phyloP scores from a whole-genome alignment of 1,140 invertebrate genomes.

The fruit fly (Drosophila melanogaster) region DNA sequence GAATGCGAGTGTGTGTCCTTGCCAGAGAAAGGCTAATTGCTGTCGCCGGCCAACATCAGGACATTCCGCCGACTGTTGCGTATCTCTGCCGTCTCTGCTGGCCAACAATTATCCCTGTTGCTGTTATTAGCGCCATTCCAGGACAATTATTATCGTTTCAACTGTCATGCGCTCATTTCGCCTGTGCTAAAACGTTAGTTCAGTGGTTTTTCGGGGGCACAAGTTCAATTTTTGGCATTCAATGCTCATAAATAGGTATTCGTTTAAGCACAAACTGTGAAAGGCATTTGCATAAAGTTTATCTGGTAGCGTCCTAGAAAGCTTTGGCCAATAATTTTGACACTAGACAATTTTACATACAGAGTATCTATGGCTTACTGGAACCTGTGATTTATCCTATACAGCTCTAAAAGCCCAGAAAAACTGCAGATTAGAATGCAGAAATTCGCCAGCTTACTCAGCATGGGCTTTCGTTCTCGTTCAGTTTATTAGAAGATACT shows the following conservation, averaged over 20 bases:
- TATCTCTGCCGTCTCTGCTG: slow-evolving; percentile 24
- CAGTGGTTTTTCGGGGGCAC: slow-evolving; percentile 17
- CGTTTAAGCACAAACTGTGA: background rate
- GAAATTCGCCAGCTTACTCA: background rate
- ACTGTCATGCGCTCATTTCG: slow-evolving; percentile 21
- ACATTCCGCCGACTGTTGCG: slow-evolving; percentile 31
- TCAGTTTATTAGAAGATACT: slow-evolving; percentile 31
- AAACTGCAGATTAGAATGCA: background rate
- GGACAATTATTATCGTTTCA: slow-evolving; percentile 67
- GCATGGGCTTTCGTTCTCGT: slow-evolving; percentile 11
- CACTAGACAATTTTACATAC: too few relatives aligned
- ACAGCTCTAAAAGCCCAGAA: too few relatives aligned
- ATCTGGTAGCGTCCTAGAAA: background rate
- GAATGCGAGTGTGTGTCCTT: slow-evolving; percentile 18
- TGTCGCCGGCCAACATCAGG: slow-evolving; percentile 13
- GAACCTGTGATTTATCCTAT: background rate
- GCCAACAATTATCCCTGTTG: slow-evolving; percentile 66
- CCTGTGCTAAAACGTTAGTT: slow-evolving; percentile 40
- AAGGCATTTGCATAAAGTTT: background rate
- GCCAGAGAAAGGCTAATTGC: slow-evolving; percentile 55
- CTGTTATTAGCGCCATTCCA: slow-evolving; percentile 72
- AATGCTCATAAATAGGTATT: background rate
- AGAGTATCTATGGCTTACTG: background rate
- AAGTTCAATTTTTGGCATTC: slow-evolving; percentile 6
- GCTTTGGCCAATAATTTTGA: background rate